Base-by-base conservation (phyloP, 1,140 invertebrate genomes). In the Drosophila setifemur region DNA sequence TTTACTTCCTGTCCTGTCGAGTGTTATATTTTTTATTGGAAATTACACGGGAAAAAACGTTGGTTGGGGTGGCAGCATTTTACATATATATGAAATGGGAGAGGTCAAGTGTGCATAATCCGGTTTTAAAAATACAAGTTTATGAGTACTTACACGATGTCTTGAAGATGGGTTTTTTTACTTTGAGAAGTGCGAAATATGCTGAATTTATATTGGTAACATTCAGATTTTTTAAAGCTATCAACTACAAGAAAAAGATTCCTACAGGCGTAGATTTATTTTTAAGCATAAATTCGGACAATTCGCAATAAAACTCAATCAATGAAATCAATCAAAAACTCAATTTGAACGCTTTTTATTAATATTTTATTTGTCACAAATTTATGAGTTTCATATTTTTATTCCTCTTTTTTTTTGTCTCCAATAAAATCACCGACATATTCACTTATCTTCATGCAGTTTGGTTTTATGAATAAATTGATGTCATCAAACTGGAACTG, bases 21-120 rank as follows among this genome's bases (percentile, higher is more conserved):
- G 50, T 47, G 55, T 42, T 73, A 49, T 54, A 64, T 37, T 63
- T 63, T 71, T 72, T 52, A 57, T 69, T 53, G 50, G 29, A 58
- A 52, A 57, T 47, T 73, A 47, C 55, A 70, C 40, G 19, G 68
- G 21, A 29, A 50, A 47, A 28, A 67, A 66, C 47, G 45, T 70
- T 37, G 9, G 16, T 14, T 33, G 21, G 45, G 31, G 25, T 12
- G 6, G 19, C 25, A 26, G 25, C n/a, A 26, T 26, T 11, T 21
- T 26, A 25, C 2, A 7, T 4, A 35, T 8, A 53, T 25, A 9
- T 16, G 12, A 69, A 53, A 28, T 18, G 9, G 12, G 49, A 35
- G 31, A 9, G 26, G 55, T 54, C 21, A 55, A 19, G 49, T 39
- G 33, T 37, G 33, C 33, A 37, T 16, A 37, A 37, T 37, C 33